Evolutionary conservation across 1,140 invertebrate species (phyloP), one percentile per base, ranked within the genome.

Genomic region (Magallana angulata): DNA sequence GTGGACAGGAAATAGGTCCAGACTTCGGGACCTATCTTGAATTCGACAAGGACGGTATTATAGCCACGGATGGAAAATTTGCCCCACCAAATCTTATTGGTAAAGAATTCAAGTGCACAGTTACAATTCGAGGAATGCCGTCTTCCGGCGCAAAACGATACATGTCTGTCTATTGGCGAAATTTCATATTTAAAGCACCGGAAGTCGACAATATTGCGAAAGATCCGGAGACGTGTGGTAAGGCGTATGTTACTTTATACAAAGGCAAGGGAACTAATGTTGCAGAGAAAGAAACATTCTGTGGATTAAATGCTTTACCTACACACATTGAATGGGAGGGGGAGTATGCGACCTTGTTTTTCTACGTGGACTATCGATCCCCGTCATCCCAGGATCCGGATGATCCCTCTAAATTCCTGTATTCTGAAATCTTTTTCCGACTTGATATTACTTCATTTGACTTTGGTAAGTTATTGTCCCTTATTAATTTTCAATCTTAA

Each of bases 371-470:
- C 82, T 90, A 89, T 59, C 83, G 88, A 56, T 85, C 84, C 57
- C 88, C 88, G 1, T 71, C 82, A 1, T 62, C 89, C 9, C 80
- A 81, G 18, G 80, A 89, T 57, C 82, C 88, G 9, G 58, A 56
- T 2, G 56, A 48, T 82, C 59, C 76, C 14, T 71, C 36, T 30
- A 86, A 85, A 6, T 91, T 89, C 82, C 88, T 87, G 0, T 91
- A 90, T 76, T 89, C 91, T 1, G 84, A 89, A 81, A 86, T 89
- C 6, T 89, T 83, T 48, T 90, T 91, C 36, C 87, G 88, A 18
- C 82, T 90, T 5, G 91, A 91, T 59, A 85, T 91, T n/a, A 88
- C 91, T 14, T 91, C 91, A 30, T 91, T 87, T 88, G 88, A 90
- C 80, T 91, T 89, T 18, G 89, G 91, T 91, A 88, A 57, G 58